Evolutionary conservation across 2,113 vertebrate genomes (phyloP).

Genomic region (Oceanodroma tethys): DNA sequence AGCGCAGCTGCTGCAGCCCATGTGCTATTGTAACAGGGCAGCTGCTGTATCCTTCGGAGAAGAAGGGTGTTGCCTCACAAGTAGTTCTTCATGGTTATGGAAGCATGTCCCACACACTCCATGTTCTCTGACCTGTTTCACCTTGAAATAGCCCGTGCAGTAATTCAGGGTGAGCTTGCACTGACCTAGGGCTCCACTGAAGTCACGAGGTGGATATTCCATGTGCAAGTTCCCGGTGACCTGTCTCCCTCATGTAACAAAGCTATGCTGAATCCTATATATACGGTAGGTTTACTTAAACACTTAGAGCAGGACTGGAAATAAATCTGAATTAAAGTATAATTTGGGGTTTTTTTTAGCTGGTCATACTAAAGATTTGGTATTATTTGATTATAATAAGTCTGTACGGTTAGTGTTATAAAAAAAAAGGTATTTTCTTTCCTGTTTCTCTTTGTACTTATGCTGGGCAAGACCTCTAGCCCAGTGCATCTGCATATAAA

Average conservation of each 20-base stretch:
- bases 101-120: background rate
- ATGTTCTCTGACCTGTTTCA: background rate
- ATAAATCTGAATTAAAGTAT: background rate
- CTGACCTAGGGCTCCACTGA: background rate
- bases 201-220: background rate
- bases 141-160: background rate
- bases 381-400: background rate
- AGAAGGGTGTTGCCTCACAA: background rate
- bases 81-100: background rate
- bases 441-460: background rate
- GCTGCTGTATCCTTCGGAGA: background rate
- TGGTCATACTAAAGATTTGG: background rate
- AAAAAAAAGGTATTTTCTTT: background rate
- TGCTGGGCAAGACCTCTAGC: constrained; percentile 11
- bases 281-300: background rate
- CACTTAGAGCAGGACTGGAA: background rate
- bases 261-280: background rate
- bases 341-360: background rate
- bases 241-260: background rate
- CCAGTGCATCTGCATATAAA: constrained; percentile 25
- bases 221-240: background rate
- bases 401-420: background rate
- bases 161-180: background rate
- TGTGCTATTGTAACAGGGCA: background rate
- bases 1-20: background rate